Base-by-base conservation (phyloP, 64 coral and sea anemone species). In the Astreopora myriophthalma region DNA sequence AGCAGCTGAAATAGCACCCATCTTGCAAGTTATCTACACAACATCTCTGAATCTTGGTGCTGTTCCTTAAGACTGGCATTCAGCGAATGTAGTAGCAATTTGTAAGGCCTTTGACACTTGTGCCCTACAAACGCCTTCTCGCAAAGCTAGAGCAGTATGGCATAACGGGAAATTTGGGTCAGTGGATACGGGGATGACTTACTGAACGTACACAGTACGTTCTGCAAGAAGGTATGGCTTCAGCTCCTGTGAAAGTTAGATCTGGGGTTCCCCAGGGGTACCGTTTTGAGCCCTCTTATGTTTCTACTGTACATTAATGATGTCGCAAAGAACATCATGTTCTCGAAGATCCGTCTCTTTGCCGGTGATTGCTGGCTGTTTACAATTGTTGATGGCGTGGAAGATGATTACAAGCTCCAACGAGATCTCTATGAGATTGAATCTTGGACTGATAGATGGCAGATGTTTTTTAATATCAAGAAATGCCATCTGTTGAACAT, bases 391-490 rank as follows among this genome's bases (percentile, higher is more conserved):
- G 52, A 88, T 52, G 52, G 35, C 32, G 48, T 48, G 27, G 85
- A 87, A 46, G 65, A 88, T 22, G 44, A 74, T 32, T 7, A 27
- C 37, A 33, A 71, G 48, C 68, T 74, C 38, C 65, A 87, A 60
- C n/a, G 40, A 24, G 85, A 87, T 69, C 31, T 87, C 29, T 24
- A 19, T 55, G 66, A 73, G 24, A 61, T 87, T 44, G 24, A 90
- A 39, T 29, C 35, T 35, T 90, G 55, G 88, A 33, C 88, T 79
- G 68, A 90, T 48, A 76, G 76, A 67, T 90, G 88, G 74, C 88
- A 79, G 48, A 29, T 67, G 88, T 49, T 20, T 35, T 90, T 90
- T 79, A 88, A 88, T 46, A 36, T 88, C 68, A 88, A 88, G 66
- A 44, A 8, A 11, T 44, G 40, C 40, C 40, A 44, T 44, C 11